phyloP scores from a whole-genome alignment of 1,140 invertebrate species.

The Kradibia gibbosae region DNA sequence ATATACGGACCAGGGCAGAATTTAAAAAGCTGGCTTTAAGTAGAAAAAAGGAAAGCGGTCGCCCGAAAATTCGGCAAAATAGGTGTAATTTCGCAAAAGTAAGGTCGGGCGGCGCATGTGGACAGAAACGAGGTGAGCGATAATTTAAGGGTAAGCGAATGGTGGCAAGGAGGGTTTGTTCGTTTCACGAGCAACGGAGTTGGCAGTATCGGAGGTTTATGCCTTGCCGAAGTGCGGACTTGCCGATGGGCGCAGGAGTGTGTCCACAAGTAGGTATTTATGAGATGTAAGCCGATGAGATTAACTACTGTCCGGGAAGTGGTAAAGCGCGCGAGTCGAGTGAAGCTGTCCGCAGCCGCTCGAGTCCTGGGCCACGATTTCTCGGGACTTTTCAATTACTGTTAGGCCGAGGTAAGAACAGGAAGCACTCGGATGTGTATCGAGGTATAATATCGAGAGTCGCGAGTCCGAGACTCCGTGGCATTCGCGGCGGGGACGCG shows the following conservation, averaged over 20 bases:
- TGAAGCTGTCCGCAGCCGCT: background rate
- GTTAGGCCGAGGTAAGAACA: background rate
- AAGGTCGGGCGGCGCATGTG: background rate
- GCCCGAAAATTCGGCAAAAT: background rate
- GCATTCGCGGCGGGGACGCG: background rate
- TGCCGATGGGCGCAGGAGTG: background rate
- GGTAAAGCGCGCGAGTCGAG: background rate
- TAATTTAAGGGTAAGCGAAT: background rate
- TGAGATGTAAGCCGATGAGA: constrained; percentile 13
- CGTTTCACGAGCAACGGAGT: background rate
- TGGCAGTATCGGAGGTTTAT: background rate
- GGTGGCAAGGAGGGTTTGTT: background rate
- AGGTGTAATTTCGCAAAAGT: background rate
- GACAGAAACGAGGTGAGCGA: background rate
- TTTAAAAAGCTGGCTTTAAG: too few species aligned
- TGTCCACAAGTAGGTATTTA: constrained; percentile 3
- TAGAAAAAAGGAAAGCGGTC: too few species aligned
- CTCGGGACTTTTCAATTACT: background rate
- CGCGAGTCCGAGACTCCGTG: background rate
- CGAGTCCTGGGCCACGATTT: background rate
- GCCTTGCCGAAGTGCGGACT: background rate
- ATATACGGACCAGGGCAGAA: too few species aligned
- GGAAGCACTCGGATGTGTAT: background rate
- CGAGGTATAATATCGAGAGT: background rate
- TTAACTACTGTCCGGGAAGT: constrained; percentile 4